A percentile compares a stretch with the other conserved stretches of the same genome.
Conservation (phyloP, 2,888 invertebrate genomes). For the Flexamia atlantica region DNA sequence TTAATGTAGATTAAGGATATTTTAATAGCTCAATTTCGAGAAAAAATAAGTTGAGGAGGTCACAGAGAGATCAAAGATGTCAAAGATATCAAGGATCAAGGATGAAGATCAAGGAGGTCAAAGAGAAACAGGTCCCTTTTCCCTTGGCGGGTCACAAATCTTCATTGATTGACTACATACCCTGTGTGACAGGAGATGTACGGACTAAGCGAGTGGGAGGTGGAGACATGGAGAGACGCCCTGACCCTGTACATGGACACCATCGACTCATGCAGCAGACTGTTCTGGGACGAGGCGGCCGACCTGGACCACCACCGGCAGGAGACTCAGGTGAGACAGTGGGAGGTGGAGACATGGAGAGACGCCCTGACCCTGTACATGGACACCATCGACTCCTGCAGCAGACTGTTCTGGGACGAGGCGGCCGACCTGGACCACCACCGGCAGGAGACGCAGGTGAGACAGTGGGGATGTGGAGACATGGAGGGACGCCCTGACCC, state of each 20-base stretch:
- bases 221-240: neutral
- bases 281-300: neutral
- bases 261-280: neutral
- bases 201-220: neutral
- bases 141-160: too few species aligned
- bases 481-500: neutral
- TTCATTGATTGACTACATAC: too few species aligned
- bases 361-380: neutral
- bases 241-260: neutral
- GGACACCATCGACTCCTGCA: neutral
- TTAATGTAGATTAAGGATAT: too few species aligned
- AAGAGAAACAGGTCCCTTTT: too few species aligned
- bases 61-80: too few species aligned
- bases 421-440: neutral
- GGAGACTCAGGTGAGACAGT: too few species aligned
- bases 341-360: too few species aligned
- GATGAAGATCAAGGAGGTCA: too few species aligned
- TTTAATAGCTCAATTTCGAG: too few species aligned
- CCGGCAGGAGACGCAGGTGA: neutral
- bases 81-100: too few species aligned
- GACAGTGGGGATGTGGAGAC: too few species aligned
- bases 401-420: neutral
- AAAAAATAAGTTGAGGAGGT: too few species aligned
- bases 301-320: neutral
- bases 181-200: conserved; percentile 15